These are phyloP conservation scores for Folsomia manolachei DNA, from an alignment of 2,888 invertebrate genomes.

Conservation along the genomic window DNA sequence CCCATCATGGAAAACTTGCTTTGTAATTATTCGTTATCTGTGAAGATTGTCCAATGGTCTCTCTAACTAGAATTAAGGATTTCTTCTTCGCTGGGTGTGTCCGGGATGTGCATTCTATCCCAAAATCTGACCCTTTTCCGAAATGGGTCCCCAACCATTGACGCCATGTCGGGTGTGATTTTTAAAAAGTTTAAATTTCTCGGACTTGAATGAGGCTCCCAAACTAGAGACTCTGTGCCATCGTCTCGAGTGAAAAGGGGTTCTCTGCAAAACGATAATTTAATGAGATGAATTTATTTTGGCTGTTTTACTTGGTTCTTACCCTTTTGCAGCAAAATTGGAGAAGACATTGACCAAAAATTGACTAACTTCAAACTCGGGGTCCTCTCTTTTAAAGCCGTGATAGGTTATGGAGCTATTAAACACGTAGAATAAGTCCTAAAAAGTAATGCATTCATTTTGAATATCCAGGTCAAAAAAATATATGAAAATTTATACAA, in stretches of 20 bases:
- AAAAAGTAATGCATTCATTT: background rate
- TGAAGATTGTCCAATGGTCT: too few species aligned
- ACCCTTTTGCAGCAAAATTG: constrained; percentile 43
- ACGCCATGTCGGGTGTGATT: constrained; percentile 27
- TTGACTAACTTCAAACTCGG: constrained; percentile 40
- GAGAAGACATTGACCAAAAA: constrained; percentile 41
- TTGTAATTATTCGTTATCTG: too few species aligned
- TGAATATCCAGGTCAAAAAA: background rate
- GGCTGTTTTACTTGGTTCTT: background rate
- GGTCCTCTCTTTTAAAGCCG: constrained; percentile 38
- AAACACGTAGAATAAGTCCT: constrained; percentile 39
- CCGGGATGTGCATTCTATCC: constrained; percentile 35
- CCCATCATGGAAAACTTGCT: too few species aligned
- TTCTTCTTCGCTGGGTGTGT: constrained; percentile 26
- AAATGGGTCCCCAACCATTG: constrained; percentile 40
- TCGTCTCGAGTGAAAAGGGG: constrained; percentile 34
- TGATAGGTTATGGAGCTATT: constrained; percentile 32
- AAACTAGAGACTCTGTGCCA: constrained; percentile 24
- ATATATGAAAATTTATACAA: background rate
- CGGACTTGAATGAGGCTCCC: constrained; percentile 35
- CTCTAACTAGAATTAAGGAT: too few species aligned
- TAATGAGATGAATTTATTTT: background rate
- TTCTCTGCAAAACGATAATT: constrained; percentile 27
- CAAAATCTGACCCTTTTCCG: constrained; percentile 38
- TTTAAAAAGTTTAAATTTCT: constrained; percentile 36